Conservation (phyloP, 2,888 invertebrate species). For the Caenorhabditis parvicauda region DNA sequence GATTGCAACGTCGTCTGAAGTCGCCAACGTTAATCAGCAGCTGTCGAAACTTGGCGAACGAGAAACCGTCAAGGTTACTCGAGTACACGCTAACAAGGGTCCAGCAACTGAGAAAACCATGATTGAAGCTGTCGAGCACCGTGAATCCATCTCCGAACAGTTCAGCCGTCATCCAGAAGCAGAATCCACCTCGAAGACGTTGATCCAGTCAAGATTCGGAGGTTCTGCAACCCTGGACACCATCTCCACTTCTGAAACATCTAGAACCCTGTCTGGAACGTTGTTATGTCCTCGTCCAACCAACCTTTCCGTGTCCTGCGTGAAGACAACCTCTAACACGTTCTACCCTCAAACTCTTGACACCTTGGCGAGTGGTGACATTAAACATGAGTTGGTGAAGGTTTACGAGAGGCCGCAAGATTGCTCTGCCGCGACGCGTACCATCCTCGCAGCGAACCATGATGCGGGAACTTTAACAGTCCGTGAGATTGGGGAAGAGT, state of each 20-base stretch:
- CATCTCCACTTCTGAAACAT: constrained; percentile 17
- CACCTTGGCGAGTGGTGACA: constrained; percentile 14
- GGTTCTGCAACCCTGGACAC: constrained; percentile 30
- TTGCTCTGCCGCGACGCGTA: constrained; percentile 16
- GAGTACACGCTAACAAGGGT: constrained; percentile 28
- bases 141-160: constrained; percentile 26
- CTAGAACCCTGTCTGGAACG: constrained; percentile 17
- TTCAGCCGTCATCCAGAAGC: constrained; percentile 17
- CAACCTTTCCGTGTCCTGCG: constrained; percentile 12
- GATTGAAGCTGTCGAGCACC: constrained; percentile 22
- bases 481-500: constrained; percentile 34
- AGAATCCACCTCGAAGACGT: constrained; percentile 9
- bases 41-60: constrained; percentile 22
- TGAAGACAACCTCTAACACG: constrained; percentile 29
- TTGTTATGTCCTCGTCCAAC: constrained; percentile 32
- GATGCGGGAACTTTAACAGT: constrained; percentile 25
- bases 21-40: constrained; percentile 24
- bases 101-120: constrained; percentile 22
- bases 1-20: constrained; percentile 37
- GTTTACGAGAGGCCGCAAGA: constrained; percentile 16
- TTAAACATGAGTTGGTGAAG: constrained; percentile 20
- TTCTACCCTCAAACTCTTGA: constrained; percentile 14
- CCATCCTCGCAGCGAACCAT: constrained; percentile 23
- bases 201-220: constrained; percentile 19
- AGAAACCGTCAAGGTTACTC: constrained; percentile 25